Percentiles rank a stretch among this genome's conserved stretches.
Conservation (phyloP, 92 coral and sea anemone genomes). For the Parazoanthus swiftii region DNA sequence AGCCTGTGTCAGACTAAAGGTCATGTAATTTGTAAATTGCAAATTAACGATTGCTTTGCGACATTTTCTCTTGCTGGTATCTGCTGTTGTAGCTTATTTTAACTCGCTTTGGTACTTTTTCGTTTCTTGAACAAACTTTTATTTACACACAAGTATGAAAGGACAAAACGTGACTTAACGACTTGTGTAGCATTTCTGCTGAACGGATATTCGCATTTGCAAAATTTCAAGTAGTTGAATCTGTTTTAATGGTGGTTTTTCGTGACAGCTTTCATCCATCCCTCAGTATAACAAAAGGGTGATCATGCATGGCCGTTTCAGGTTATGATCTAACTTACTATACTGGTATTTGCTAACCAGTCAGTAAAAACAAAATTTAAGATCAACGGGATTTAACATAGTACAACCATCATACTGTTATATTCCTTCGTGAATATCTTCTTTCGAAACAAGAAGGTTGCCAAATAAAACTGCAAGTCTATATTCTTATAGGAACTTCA, state of each 20-base stretch:
- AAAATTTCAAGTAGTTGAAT: not conserved
- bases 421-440: too few relatives aligned
- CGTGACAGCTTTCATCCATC: not conserved
- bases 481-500: too few relatives aligned
- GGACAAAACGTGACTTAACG: not conserved
- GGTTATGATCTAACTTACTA: not conserved
- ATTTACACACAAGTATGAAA: not conserved
- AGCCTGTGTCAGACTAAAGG: not conserved
- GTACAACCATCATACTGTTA: too few relatives aligned
- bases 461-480: too few relatives aligned
- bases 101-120: too few relatives aligned
- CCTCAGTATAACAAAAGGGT: not conserved
- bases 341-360: not conserved
- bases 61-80: not conserved
- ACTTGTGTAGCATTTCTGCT: not conserved
- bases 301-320: too few relatives aligned
- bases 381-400: too few relatives aligned
- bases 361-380: not conserved
- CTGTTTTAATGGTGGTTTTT: not conserved
- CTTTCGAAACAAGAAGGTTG: too few relatives aligned
- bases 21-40: not conserved
- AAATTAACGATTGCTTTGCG: not conserved
- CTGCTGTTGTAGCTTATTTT: not conserved
- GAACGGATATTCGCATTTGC: too few relatives aligned
- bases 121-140: not conserved